Percentiles rank a stretch among this genome's conserved stretches.
These are phyloP conservation scores for Oscheius sp. DNA, from an alignment of 2,888 invertebrate genomes.

Conservation along the genomic window DNA sequence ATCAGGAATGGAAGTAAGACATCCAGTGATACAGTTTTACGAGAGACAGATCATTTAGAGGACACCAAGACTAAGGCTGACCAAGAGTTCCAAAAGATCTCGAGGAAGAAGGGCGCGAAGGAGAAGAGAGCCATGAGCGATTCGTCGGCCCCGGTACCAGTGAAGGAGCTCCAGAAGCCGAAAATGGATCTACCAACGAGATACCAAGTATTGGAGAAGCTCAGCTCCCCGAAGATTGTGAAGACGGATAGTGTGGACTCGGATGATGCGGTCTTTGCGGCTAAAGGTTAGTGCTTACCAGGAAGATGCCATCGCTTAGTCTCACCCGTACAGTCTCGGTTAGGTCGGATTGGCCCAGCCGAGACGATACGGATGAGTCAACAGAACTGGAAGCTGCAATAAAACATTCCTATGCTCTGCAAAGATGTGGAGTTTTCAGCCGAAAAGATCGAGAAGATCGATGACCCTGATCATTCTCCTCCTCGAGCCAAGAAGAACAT, in stretches of 20 bases:
- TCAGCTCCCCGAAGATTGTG: constrained; percentile 33
- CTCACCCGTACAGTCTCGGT: too few species aligned
- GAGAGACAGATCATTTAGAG: constrained; percentile 35
- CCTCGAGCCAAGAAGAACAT: constrained; percentile 23
- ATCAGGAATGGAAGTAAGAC: constrained; percentile 2
- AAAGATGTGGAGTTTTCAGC: constrained; percentile 17
- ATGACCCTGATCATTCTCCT: constrained; percentile 6
- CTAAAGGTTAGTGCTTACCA: constrained; percentile 6
- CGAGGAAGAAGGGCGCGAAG: constrained; percentile 37
- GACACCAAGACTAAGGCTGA: constrained; percentile 39
- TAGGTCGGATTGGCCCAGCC: too few species aligned
- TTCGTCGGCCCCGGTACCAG: background rate
- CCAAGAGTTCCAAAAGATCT: constrained; percentile 48
- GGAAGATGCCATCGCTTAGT: too few species aligned
- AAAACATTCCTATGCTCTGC: background rate
- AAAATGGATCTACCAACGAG: constrained; percentile 44
- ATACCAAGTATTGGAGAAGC: constrained; percentile 50
- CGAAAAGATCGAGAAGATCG: constrained; percentile 15
- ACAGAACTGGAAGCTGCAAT: too few species aligned
- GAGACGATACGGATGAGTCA: too few species aligned
- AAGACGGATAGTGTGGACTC: constrained; percentile 30
- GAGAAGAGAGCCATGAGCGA: constrained; percentile 35
- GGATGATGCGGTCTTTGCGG: constrained; percentile 19
- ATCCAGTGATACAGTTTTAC: background rate
- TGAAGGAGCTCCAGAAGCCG: constrained; percentile 38